phyloP scores from a whole-genome alignment of 2,113 vertebrate genomes.

The Tricholaema leucomelas region DNA sequence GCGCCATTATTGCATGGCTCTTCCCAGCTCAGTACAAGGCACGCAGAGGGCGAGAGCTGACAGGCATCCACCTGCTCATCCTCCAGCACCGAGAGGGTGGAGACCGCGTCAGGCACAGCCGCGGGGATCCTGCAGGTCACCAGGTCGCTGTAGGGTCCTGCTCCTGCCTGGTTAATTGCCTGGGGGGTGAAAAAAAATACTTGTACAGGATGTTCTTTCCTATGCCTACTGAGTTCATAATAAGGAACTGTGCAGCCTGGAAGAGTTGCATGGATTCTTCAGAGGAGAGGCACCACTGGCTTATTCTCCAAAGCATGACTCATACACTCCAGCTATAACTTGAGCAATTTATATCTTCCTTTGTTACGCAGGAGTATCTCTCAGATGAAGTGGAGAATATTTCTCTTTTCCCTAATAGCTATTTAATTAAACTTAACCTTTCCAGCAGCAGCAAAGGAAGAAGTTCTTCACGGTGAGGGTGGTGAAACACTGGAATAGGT shows the following conservation, averaged over 20 bases:
- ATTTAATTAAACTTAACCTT: background rate
- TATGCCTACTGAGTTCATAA: accelerated
- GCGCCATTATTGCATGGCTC: conserved; percentile 93
- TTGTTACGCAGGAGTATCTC: background rate
- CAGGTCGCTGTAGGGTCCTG: conserved; percentile 88
- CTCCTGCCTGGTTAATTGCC: conserved; percentile 93
- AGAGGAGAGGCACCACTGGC: background rate
- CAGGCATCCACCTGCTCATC: conserved; percentile 70
- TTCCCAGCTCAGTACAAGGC: conserved; percentile 93
- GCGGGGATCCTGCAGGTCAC: conserved; percentile 88
- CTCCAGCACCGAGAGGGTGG: conserved; percentile 80
- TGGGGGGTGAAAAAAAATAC: conserved; percentile 1
- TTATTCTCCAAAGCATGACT: background rate
- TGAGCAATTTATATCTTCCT: background rate
- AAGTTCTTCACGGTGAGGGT: no score
- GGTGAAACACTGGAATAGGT: no score
- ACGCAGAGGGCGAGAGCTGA: conserved; percentile 82
- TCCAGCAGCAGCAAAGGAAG: background rate
- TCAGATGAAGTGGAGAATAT: background rate
- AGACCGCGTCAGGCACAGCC: conserved; percentile 82
- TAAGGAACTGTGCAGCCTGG: background rate
- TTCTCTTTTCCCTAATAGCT: background rate
- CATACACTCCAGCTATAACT: background rate
- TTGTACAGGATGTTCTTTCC: background rate
- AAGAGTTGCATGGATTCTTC: background rate